Conservation (phyloP, 2,113 vertebrate species). For the Dinomys branickii region DNA sequence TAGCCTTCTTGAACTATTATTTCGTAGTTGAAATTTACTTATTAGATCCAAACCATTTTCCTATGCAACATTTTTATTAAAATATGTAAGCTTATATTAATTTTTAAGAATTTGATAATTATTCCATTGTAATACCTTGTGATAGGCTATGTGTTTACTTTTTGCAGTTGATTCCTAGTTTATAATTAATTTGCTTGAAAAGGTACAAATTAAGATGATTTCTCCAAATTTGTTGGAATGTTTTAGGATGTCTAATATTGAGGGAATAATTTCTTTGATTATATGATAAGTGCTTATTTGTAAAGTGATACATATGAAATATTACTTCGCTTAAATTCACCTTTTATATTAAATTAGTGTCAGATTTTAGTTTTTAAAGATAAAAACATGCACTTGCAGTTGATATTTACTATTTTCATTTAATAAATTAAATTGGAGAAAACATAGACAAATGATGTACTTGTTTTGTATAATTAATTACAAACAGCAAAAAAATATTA, state of each 20-base stretch:
- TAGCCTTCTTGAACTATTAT: neutral
- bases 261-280: neutral
- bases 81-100: neutral
- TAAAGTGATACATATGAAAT: neutral
- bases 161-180: neutral
- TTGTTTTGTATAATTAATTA: neutral
- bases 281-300: neutral
- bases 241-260: neutral
- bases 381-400: neutral
- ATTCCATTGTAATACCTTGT: neutral
- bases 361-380: conserved; percentile 9
- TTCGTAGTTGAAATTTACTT: neutral
- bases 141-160: neutral
- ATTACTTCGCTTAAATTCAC: neutral
- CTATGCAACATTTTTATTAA: neutral
- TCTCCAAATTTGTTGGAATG: neutral
- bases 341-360: neutral
- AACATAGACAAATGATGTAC: neutral
- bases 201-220: neutral
- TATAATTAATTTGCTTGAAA: neutral
- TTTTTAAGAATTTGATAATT: neutral
- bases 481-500: neutral
- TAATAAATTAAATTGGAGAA: neutral
- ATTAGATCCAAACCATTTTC: neutral
- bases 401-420: neutral